A percentile compares a stretch with the other conserved stretches of the same genome.
phyloP scores from a whole-genome alignment of 92 coral and sea anemone species.

The Actinostola sp. region DNA sequence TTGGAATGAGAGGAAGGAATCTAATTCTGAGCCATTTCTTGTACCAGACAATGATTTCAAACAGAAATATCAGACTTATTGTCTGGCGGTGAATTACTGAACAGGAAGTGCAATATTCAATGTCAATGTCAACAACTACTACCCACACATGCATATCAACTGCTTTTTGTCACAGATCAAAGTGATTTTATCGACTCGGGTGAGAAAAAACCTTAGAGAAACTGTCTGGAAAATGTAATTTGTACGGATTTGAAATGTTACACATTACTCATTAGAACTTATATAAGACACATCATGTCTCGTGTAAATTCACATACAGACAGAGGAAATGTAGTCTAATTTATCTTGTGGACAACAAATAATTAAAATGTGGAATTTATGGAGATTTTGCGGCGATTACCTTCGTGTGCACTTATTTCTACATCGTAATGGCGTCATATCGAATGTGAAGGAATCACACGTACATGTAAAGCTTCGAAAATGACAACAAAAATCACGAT shows the following conservation, averaged over 20 bases:
- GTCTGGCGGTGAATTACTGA: no score
- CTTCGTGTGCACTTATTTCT: neutral
- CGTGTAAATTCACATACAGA: neutral
- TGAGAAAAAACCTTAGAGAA: neutral
- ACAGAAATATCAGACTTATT: no score
- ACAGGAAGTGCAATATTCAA: no score
- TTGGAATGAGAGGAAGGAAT: no score
- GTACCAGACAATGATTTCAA: no score
- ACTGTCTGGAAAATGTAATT: no score
- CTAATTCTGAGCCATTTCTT: no score
- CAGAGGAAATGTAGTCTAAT: neutral
- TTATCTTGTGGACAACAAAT: constrained; percentile 8
- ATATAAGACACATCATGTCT: neutral
- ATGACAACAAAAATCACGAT: neutral
- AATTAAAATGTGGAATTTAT: constrained; percentile 8
- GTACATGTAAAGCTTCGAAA: constrained; percentile 2
- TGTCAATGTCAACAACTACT: no score
- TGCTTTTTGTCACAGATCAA: neutral
- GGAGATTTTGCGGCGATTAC: constrained; percentile 1
- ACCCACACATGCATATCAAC: neutral
- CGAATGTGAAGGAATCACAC: neutral
- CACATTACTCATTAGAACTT: no score
- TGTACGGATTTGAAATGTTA: no score
- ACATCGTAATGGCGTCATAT: constrained; percentile 1
- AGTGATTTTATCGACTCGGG: neutral